Conservation (phyloP, 2,113 vertebrate species). For the Pachypanchax playfairii region DNA sequence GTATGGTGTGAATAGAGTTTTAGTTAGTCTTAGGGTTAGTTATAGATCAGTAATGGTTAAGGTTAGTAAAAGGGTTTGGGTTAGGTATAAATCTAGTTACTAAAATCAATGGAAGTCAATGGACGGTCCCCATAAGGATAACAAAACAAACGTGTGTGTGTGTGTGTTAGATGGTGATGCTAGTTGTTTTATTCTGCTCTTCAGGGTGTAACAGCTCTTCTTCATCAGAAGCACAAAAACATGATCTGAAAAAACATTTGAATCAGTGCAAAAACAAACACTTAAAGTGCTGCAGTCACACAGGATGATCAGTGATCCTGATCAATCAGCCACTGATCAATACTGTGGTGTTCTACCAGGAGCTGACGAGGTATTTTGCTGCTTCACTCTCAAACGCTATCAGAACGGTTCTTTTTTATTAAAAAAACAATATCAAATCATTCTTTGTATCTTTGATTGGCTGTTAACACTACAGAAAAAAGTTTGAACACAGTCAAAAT, state of each 20-base stretch:
- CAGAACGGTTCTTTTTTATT: constrained; percentile 35
- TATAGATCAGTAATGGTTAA: too few species aligned
- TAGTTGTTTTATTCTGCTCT: constrained; percentile 67
- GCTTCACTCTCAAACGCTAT: constrained; percentile 45
- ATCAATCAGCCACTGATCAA: constrained; percentile 25
- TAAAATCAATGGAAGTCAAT: too few species aligned
- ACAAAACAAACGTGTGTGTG: not conserved
- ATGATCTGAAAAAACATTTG: constrained; percentile 31
- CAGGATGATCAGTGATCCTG: not conserved
- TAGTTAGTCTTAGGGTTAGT: too few species aligned
- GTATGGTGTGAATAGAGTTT: too few species aligned
- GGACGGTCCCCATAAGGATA: too few species aligned
- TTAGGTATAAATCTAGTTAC: too few species aligned
- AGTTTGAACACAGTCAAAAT: constrained; percentile 17
- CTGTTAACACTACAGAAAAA: constrained; percentile 46
- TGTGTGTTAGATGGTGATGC: not conserved
- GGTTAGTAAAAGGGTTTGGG: too few species aligned
- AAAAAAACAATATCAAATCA: constrained; percentile 65
- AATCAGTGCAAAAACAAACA: constrained; percentile 88
- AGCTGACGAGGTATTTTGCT: constrained; percentile 70
- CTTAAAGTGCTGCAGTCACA: constrained; percentile 89
- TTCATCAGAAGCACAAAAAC: constrained; percentile 60
- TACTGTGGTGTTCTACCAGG: constrained; percentile 45
- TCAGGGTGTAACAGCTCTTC: constrained; percentile 70
- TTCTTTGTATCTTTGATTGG: constrained; percentile 49